Evolutionary conservation across 35 echinoderm and acorn worm genomes (phyloP).

Genomic region (Lytechinus pictus): DNA sequence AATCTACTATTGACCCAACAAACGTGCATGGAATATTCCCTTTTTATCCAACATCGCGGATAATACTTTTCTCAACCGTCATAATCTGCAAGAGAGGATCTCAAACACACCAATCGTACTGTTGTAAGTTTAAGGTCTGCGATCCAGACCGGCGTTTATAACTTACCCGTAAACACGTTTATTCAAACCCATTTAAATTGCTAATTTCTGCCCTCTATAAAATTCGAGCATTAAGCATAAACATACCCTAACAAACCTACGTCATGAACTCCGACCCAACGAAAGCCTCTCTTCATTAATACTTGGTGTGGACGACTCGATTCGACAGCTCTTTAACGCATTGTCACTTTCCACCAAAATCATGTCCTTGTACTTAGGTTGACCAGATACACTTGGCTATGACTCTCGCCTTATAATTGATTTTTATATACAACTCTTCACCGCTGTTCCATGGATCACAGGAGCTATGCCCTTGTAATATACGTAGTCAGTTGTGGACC

Average conservation of each 20-base stretch:
- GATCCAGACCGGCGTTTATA: too few species aligned
- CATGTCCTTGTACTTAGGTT: not conserved
- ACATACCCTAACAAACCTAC: not conserved
- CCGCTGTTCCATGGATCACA: not conserved
- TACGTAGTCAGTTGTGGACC: not conserved
- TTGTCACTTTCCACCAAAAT: constrained; percentile 12
- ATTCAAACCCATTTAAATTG: too few species aligned
- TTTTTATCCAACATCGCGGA: too few species aligned
- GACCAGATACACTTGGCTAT: constrained; percentile 1
- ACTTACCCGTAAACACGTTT: too few species aligned
- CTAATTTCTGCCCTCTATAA: too few species aligned
- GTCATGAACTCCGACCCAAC: not conserved
- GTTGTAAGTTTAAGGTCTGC: too few species aligned
- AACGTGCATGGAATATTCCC: too few species aligned
- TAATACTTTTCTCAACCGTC: too few species aligned
- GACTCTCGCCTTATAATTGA: constrained; percentile 18
- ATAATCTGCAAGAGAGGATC: too few species aligned
- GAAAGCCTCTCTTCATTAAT: not conserved
- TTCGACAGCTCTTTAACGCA: constrained; percentile 1
- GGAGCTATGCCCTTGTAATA: not conserved
- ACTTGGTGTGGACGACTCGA: not conserved
- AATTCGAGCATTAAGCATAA: too few species aligned
- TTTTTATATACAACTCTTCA: not conserved
- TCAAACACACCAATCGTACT: too few species aligned
- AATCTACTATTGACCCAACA: too few species aligned